Conservation (phyloP, 2,113 vertebrate species). For the Heliornis fulica region DNA sequence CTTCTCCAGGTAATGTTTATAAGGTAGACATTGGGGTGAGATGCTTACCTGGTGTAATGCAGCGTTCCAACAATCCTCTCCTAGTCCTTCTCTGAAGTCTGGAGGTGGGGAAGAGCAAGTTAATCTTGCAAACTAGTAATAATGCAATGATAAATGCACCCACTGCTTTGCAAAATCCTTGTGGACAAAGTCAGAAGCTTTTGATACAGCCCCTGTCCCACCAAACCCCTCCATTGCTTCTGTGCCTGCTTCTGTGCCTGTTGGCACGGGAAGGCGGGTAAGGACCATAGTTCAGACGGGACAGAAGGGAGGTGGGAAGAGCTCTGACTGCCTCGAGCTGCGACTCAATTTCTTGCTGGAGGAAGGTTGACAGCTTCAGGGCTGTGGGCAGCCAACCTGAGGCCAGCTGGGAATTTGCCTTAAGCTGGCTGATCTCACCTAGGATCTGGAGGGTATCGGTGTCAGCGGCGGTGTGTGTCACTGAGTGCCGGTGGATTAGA, state of each 20-base stretch:
- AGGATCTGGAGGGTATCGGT: neutral
- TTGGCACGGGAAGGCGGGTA: accelerated
- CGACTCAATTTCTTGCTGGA: neutral
- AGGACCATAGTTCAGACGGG: neutral
- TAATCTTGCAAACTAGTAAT: neutral
- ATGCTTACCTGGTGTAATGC: neutral
- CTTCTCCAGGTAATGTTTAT: neutral
- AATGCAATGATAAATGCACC: neutral
- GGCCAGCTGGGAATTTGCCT: neutral
- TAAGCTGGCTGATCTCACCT: neutral
- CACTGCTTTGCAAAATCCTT: neutral
- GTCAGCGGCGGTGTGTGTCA: neutral
- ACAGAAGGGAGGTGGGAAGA: neutral
- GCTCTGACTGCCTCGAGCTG: neutral
- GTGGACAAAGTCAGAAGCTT: neutral
- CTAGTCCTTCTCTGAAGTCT: neutral
- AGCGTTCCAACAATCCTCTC: neutral
- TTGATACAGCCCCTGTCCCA: accelerated
- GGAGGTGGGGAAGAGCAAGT: neutral
- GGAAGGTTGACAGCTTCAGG: neutral
- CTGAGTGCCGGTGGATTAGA: neutral
- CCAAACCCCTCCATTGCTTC: accelerated
- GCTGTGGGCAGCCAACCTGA: neutral
- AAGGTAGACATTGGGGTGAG: neutral
- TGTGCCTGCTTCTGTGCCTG: neutral